Percentiles rank a stretch among this genome's conserved stretches.
phyloP scores from a whole-genome alignment of 2,113 vertebrate species.

The Oxygymnocypris stewartii region DNA sequence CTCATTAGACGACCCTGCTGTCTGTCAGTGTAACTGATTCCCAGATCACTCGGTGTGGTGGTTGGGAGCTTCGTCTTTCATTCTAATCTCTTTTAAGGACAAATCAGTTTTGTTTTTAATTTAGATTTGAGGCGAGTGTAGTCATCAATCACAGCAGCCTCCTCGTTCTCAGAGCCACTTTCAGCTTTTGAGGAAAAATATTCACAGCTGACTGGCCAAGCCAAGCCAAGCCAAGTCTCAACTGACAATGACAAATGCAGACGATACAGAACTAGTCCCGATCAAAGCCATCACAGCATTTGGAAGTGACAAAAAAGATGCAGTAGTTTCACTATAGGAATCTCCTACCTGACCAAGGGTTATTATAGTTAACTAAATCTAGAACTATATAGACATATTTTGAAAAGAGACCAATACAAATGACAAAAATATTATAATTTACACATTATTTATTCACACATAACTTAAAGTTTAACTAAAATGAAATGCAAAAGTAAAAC shows the following conservation, averaged over 20 bases:
- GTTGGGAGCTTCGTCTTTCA: conserved; percentile 23
- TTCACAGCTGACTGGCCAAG: conserved; percentile 45
- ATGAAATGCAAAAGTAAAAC: not conserved
- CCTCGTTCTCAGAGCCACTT: conserved; percentile 27
- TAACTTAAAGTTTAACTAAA: not conserved
- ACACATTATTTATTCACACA: not conserved
- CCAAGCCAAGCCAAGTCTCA: too few species aligned
- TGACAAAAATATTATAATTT: not conserved
- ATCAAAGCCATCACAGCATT: conserved; percentile 24
- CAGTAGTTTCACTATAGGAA: not conserved
- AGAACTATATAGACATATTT: not conserved
- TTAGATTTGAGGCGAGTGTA: conserved; percentile 49
- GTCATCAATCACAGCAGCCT: conserved; percentile 53
- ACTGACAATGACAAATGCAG: conserved; percentile 54
- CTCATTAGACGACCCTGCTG: conserved; percentile 33
- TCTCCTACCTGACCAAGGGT: not conserved
- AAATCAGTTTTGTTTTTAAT: conserved; percentile 53
- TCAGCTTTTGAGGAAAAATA: conserved; percentile 48
- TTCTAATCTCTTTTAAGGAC: conserved; percentile 43
- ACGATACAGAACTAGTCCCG: not conserved
- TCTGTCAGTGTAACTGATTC: conserved; percentile 10
- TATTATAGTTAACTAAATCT: not conserved
- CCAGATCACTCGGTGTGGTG: conserved; percentile 32
- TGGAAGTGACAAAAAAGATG: not conserved
- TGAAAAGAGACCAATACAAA: not conserved